These are phyloP conservation scores for Drosophila tripunctata DNA, from an alignment of 2,888 invertebrate species.

Conservation along the genomic window DNA sequence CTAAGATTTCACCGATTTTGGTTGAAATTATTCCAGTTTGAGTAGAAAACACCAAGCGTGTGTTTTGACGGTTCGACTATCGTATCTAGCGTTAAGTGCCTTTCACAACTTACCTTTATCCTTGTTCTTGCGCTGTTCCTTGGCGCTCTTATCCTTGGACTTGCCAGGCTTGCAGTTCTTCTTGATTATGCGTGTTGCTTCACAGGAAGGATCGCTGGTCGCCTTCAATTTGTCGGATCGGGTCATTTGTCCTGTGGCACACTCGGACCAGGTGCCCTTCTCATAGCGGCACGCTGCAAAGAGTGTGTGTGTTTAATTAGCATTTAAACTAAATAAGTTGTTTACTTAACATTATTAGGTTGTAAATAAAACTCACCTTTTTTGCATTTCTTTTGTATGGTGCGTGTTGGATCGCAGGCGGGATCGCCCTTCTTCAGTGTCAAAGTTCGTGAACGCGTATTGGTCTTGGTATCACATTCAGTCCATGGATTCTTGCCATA, in stretches of 20 bases:
- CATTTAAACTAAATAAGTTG: not conserved
- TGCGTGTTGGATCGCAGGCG: constrained; percentile 92
- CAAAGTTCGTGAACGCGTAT: constrained; percentile 91
- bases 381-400: constrained; percentile 96
- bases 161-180: constrained; percentile 94
- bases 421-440: constrained; percentile 94
- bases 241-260: constrained; percentile 92
- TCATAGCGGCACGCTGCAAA: constrained; percentile 92
- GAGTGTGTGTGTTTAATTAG: not conserved
- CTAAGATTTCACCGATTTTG: too few species aligned
- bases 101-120: constrained; percentile 85
- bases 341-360: not conserved
- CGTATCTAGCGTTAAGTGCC: too few species aligned
- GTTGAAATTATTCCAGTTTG: too few species aligned
- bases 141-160: constrained; percentile 85
- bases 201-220: constrained; percentile 92
- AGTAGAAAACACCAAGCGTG: too few species aligned
- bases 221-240: constrained; percentile 92
- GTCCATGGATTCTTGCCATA: constrained; percentile 95
- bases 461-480: constrained; percentile 93
- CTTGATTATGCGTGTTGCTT: constrained; percentile 91
- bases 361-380: constrained; percentile 87
- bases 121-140: constrained; percentile 84
- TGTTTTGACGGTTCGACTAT: not conserved
- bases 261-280: constrained; percentile 94